Conservation (phyloP, 2,113 vertebrate species). For the Cyprinodon variegatus region DNA sequence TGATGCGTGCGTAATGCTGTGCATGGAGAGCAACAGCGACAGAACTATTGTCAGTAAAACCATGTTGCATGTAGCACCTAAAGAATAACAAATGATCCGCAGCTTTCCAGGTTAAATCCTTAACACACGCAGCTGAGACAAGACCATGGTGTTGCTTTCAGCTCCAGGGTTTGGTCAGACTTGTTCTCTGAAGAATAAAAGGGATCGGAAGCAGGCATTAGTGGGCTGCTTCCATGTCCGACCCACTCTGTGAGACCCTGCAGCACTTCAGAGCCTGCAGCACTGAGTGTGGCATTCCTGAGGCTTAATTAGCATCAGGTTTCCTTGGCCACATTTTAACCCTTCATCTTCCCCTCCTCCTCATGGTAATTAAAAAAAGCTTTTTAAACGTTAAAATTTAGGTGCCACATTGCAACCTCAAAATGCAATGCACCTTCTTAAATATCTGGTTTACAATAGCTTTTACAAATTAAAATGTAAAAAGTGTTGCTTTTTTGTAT, state of each 20-base stretch:
- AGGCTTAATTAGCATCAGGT: constrained; percentile 84
- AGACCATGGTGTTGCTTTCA: constrained; percentile 54
- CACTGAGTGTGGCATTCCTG: constrained; percentile 75
- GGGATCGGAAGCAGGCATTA: constrained; percentile 47
- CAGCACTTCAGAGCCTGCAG: constrained; percentile 50
- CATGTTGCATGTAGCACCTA: constrained; percentile 49
- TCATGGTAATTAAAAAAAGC: neutral
- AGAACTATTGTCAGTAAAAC: constrained; percentile 31
- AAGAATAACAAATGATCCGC: neutral
- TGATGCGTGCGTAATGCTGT: constrained; percentile 28
- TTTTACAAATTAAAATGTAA: too few species aligned
- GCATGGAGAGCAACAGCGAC: constrained; percentile 59
- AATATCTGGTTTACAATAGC: neutral
- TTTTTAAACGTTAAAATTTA: neutral
- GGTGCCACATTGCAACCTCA: neutral
- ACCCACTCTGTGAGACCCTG: constrained; percentile 59
- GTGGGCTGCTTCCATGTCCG: constrained; percentile 50
- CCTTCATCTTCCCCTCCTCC: constrained; percentile 60
- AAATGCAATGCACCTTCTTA: neutral
- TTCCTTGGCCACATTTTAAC: constrained; percentile 79
- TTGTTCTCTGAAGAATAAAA: constrained; percentile 45
- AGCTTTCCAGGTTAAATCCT: neutral
- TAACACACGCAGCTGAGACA: neutral
- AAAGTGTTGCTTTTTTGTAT: too few species aligned
- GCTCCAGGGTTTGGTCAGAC: constrained; percentile 33